These are phyloP conservation scores for Incurvaria masculella DNA, from an alignment of 2,888 invertebrate genomes.

Conservation along the genomic window DNA sequence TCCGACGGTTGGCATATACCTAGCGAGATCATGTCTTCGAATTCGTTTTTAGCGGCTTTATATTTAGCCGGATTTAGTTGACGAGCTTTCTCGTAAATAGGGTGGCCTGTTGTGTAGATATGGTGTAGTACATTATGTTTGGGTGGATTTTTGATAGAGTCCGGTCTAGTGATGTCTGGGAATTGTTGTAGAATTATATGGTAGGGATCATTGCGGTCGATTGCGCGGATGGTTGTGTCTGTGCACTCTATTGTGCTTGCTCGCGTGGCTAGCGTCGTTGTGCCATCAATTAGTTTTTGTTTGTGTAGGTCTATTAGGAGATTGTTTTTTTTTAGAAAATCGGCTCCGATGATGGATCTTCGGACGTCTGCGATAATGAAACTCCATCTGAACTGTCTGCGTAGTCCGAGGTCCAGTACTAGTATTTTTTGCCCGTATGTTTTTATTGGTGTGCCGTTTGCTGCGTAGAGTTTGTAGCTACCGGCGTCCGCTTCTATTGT, in stretches of 20 bases:
- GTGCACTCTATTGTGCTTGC: not conserved
- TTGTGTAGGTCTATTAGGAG: conserved; percentile 8
- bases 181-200: not conserved
- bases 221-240: not conserved
- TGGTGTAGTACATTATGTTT: conserved; percentile 7
- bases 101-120: conserved; percentile 12
- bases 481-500: not conserved
- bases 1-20: not conserved
- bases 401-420: conserved; percentile 9
- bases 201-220: not conserved
- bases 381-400: conserved; percentile 6
- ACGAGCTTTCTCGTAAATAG: conserved; percentile 10
- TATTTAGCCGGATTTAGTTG: conserved; percentile 8
- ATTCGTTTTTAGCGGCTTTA: conserved; percentile 3
- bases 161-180: conserved; percentile 1
- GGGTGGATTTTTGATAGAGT: not conserved
- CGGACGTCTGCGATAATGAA: conserved; percentile 10
- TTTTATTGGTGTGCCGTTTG: conserved; percentile 12
- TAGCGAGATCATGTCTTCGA: not conserved
- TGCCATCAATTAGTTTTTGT: conserved; percentile 2
- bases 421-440: conserved; percentile 10
- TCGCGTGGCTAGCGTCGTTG: conserved; percentile 1
- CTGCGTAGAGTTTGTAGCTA: conserved; percentile 12
- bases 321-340: conserved; percentile 8
- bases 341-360: conserved; percentile 12